These are phyloP conservation scores for Sorex maritimensis DNA, from an alignment of 2,797 vertebrate genomes.

Conservation along the genomic window DNA sequence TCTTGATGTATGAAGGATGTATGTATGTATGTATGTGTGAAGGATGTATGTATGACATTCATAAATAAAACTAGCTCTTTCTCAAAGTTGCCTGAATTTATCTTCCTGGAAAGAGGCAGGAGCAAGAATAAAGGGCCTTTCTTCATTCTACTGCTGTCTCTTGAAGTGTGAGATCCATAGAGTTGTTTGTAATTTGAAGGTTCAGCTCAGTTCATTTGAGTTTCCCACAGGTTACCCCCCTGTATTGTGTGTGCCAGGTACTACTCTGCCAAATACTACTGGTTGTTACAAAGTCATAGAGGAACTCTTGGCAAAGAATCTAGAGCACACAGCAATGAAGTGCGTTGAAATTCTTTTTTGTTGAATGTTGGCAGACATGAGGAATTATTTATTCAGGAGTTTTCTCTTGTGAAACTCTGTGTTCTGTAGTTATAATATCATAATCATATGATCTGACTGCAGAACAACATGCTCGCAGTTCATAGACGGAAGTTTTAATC, in stretches of 20 bases:
- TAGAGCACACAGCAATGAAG: background rate
- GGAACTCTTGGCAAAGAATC: background rate
- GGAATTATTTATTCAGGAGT: slow-evolving; percentile 23
- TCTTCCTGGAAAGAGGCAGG: background rate
- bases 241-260: background rate
- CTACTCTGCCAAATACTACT: rapidly evolving
- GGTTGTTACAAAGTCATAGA: background rate
- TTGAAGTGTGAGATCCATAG: background rate
- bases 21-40: background rate
- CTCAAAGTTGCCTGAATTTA: background rate
- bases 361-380: slow-evolving; percentile 9
- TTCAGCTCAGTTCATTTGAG: background rate
- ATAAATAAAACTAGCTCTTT: background rate
- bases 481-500: slow-evolving; percentile 24
- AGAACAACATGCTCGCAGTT: background rate
- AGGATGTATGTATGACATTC: background rate
- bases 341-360: slow-evolving; percentile 7
- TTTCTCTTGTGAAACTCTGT: slow-evolving; percentile 54
- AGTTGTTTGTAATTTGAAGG: background rate
- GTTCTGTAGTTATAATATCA: slow-evolving; percentile 31
- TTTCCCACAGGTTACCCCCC: background rate
- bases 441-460: background rate
- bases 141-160: background rate
- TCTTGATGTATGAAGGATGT: background rate
- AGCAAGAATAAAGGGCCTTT: background rate